Evolutionary conservation across 2,113 vertebrate species (phyloP), one percentile per base, ranked within the genome.

Genomic region (Verasper variegatus): DNA sequence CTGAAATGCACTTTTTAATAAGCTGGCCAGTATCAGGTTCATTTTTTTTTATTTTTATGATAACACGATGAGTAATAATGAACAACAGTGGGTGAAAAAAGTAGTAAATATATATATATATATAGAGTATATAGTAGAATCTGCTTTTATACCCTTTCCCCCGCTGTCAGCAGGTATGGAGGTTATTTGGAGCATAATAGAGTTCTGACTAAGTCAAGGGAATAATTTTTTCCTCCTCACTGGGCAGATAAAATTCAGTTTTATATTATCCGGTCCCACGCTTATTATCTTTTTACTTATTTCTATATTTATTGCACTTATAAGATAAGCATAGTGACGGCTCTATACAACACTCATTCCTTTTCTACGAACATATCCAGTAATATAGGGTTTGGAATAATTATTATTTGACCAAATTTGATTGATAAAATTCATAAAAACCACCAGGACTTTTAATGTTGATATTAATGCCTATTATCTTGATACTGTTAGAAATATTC

Each of bases 1-100:
- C 70, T 66, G 56, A 52, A 69, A 66, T 70, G 65, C 23, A 51
- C 71, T 82, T 81, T 81, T 74, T 86, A 81, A 83, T 85, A 88
- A 84, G 63, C 76, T 24, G 55, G 0, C 59, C 45, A 12, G 12
- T 64, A 66, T 78, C 54, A 67, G 76, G 79, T 82, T 63, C 27
- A 6, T 5, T 55, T 2, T 6, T 27, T 62, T 82, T 86, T 58
- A 84, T 27, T 62, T 82, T 86, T 58, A 84, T 58, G 35, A 75
- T 65, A 76, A 75, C 35, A 52, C 24, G 45, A 80, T 88, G 69
- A 74, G 76, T 61, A 61, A 68, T 65, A 56, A 63, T 77, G 35
- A 68, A 67, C 10, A 72, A 27, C 58, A 37, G 66, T 59, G n/a
- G 17, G 15, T 17, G 15, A 5, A 6, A 23, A 80, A 60, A 79